Evolutionary conservation across 2,113 vertebrate species (phyloP).

Genomic region (Pangasianodon gigas): DNA sequence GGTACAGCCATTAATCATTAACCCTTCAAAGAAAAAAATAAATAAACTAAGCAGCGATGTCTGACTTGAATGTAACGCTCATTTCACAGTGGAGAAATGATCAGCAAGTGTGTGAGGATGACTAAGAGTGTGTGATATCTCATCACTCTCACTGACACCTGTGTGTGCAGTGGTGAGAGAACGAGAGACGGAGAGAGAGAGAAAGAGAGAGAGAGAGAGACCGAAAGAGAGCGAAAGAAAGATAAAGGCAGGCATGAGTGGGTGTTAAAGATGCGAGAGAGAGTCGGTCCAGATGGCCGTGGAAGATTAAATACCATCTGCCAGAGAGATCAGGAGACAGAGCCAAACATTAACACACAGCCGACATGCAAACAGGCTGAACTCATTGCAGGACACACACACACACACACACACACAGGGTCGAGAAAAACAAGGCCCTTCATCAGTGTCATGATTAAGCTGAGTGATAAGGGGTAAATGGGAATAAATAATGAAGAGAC

Average conservation of each 20-base stretch:
- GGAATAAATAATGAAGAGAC: neutral
- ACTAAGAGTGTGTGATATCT: conserved; percentile 35
- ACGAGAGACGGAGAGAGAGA: conserved; percentile 34
- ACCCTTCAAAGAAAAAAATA: neutral
- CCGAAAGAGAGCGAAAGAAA: neutral
- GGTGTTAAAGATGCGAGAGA: conserved; percentile 65
- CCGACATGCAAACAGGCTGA: conserved; percentile 18
- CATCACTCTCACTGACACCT: conserved; percentile 36
- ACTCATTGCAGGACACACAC: neutral
- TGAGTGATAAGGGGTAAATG: neutral
- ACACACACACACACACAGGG: neutral
- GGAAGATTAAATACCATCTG: conserved; percentile 77
- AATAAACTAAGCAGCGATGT: neutral
- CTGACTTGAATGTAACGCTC: neutral
- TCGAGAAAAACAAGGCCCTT: conserved; percentile 10
- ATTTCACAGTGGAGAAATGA: neutral
- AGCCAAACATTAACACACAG: conserved; percentile 41
- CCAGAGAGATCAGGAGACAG: conserved; percentile 52
- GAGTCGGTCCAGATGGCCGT: conserved; percentile 72
- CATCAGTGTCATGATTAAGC: conserved; percentile 21
- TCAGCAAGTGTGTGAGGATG: conserved; percentile 29
- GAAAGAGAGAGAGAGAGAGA: conserved; percentile 31
- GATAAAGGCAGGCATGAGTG: conserved; percentile 49
- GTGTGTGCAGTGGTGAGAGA: conserved; percentile 28
- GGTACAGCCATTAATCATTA: conserved; percentile 4